Percentiles rank a stretch among this genome's conserved stretches.
These are phyloP conservation scores for Drosophila rufa DNA, from an alignment of 1,140 invertebrate species.

Conservation along the genomic window DNA sequence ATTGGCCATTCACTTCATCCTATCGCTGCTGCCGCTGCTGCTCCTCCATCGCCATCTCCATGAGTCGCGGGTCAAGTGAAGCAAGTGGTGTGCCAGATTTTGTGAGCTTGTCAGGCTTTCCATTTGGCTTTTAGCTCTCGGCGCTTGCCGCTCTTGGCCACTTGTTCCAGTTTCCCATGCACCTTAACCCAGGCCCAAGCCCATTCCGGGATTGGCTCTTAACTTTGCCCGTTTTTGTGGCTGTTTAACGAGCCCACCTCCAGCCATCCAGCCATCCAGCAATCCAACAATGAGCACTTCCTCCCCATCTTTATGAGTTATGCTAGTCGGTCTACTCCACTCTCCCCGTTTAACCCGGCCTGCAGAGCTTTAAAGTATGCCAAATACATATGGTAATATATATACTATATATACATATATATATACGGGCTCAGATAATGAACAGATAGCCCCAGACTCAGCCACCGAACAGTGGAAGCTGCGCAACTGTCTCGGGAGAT, in stretches of 20 bases:
- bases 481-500: constrained; percentile 47
- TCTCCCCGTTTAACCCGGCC: constrained; percentile 31
- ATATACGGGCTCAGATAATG: constrained; percentile 58
- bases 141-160: constrained; percentile 37
- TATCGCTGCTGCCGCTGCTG: constrained; percentile 8
- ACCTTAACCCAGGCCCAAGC: constrained; percentile 78
- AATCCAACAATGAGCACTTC: constrained; percentile 36
- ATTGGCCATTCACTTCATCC: constrained; percentile 66
- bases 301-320: constrained; percentile 68
- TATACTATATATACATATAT: constrained; percentile 15
- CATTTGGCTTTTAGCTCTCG: constrained; percentile 43
- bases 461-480: constrained; percentile 25
- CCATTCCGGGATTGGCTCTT: constrained; percentile 66
- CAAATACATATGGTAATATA: constrained; percentile 38
- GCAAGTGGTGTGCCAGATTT: constrained; percentile 81
- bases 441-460: constrained; percentile 63
- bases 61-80: constrained; percentile 64
- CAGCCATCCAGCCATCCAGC: constrained; percentile 1
- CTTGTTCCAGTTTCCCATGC: constrained; percentile 83
- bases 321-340: constrained; percentile 37
- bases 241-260: constrained; percentile 44
- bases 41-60: constrained; percentile 5
- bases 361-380: constrained; percentile 61
- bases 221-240: constrained; percentile 25
- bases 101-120: constrained; percentile 75